Base-by-base conservation (phyloP, 2,888 invertebrate genomes). In the Aromia moschata region DNA sequence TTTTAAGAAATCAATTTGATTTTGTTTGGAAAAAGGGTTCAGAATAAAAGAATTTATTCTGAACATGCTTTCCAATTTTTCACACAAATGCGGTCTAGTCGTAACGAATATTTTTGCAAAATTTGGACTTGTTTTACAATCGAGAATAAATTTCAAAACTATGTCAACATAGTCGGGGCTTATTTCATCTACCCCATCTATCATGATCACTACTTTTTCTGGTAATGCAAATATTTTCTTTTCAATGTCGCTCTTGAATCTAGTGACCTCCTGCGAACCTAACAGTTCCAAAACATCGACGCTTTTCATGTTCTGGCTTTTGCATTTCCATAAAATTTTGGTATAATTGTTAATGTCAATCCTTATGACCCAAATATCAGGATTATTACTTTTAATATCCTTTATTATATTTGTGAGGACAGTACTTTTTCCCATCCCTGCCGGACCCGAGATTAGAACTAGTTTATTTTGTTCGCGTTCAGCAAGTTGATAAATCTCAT, bases 391-490 rank as follows among this genome's bases (percentile, higher is more conserved):
- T 25, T 38, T 12, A 54, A 17, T 4, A 11, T 7, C 30, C 11
- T 30, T 1, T 7, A 30, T 31, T 18, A 54, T 30, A 25, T 45
- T 44, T 1, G 30, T 54, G 25, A 54, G 45, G 1, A 54, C 38
- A 3, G 37, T 54, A n/a, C 25, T 54, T 40, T 54, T 54, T 15
- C 54, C 54, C 54, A 54, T 54, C 11, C 54, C 54, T 5, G 54
- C 36, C n/a, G 14, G 11, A 14, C 45, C 54, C 7, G 54, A 45
- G n/a, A 54, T 54, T 18, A 45, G 14, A 15, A 54, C 15, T 3
- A 45, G 15, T 20, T 45, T n/a, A n/a, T n/a, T n/a, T n/a, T n/a
- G n/a, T n/a, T n/a, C n/a, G n/a, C n/a, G n/a, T n/a, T n/a, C n/a
- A n/a, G n/a, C n/a, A n/a, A n/a, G n/a, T n/a, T n/a, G n/a, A n/a